These are phyloP conservation scores for Rhamnusium bicolor DNA, from an alignment of 2,888 invertebrate species.

Conservation along the genomic window DNA sequence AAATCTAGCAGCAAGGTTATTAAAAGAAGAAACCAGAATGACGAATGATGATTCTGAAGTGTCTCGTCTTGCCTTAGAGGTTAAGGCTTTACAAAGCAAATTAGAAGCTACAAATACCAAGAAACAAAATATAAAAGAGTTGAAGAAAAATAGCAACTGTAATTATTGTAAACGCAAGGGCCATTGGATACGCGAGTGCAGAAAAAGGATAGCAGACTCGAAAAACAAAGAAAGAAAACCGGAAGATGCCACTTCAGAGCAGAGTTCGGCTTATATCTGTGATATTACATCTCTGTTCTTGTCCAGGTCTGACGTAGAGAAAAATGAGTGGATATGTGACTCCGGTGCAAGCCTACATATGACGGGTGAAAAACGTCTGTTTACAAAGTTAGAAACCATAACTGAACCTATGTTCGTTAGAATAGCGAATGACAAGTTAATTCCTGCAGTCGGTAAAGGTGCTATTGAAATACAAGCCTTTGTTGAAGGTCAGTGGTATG, in stretches of 20 bases:
- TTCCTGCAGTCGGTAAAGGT: constrained; percentile 2
- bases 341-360: constrained; percentile 55
- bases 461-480: constrained; percentile 3
- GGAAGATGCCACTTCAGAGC: neutral
- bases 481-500: constrained; percentile 4
- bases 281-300: constrained; percentile 35
- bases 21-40: constrained; percentile 46
- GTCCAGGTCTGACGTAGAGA: constrained; percentile 34
- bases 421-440: constrained; percentile 34
- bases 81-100: constrained; percentile 37
- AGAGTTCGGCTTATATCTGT: constrained; percentile 31
- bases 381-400: constrained; percentile 37
- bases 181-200: constrained; percentile 49
- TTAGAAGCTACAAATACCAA: too few relatives aligned
- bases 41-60: constrained; percentile 24
- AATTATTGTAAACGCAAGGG: constrained; percentile 44
- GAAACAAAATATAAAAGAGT: constrained; percentile 28
- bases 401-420: constrained; percentile 19
- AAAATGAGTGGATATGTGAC: too few relatives aligned
- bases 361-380: constrained; percentile 47
- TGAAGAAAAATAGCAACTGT: constrained; percentile 43
- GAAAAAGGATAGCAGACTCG: too few relatives aligned
- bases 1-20: constrained; percentile 42
- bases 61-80: constrained; percentile 40
- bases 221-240: neutral